A percentile compares a stretch with the other conserved stretches of the same genome.
These are phyloP conservation scores for Variabilichromis moorii DNA, from an alignment of 2,113 vertebrate species.

Conservation along the genomic window DNA sequence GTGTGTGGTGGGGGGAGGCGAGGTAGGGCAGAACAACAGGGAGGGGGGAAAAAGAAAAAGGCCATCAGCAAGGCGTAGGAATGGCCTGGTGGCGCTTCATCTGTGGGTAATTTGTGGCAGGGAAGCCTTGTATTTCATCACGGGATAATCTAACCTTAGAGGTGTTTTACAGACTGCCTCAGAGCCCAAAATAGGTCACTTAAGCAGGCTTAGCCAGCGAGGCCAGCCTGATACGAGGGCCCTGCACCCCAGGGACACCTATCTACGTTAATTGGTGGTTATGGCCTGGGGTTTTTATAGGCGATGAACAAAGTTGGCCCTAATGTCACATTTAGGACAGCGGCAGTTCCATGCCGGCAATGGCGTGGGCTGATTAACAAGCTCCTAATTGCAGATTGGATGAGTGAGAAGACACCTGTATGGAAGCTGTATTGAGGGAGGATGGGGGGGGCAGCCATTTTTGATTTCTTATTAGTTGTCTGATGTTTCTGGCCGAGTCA, in stretches of 20 bases:
- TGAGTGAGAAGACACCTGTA: constrained; percentile 36
- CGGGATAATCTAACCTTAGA: constrained; percentile 69
- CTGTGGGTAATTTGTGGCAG: constrained; percentile 53
- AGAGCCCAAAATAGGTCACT: constrained; percentile 66
- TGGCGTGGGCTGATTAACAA: constrained; percentile 45
- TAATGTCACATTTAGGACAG: constrained; percentile 58
- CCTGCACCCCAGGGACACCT: constrained; percentile 47
- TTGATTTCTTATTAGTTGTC: background rate
- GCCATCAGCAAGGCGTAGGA: background rate
- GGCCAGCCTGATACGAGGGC: constrained; percentile 18
- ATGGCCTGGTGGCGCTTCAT: constrained; percentile 26
- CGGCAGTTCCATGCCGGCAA: background rate
- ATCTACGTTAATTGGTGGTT: constrained; percentile 67
- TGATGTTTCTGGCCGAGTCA: constrained; percentile 52
- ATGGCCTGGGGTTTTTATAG: constrained; percentile 54
- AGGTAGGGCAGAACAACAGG: background rate
- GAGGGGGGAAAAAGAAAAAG: background rate
- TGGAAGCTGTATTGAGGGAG: background rate
- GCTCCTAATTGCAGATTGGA: constrained; percentile 64
- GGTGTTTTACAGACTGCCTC: constrained; percentile 63
- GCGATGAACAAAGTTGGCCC: constrained; percentile 56
- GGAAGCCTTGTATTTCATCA: constrained; percentile 66
- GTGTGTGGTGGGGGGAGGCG: background rate
- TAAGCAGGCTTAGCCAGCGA: constrained; percentile 62
- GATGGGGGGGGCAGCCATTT: background rate